These are phyloP conservation scores for Baccha elongata DNA, from an alignment of 2,888 invertebrate genomes.

Conservation along the genomic window DNA sequence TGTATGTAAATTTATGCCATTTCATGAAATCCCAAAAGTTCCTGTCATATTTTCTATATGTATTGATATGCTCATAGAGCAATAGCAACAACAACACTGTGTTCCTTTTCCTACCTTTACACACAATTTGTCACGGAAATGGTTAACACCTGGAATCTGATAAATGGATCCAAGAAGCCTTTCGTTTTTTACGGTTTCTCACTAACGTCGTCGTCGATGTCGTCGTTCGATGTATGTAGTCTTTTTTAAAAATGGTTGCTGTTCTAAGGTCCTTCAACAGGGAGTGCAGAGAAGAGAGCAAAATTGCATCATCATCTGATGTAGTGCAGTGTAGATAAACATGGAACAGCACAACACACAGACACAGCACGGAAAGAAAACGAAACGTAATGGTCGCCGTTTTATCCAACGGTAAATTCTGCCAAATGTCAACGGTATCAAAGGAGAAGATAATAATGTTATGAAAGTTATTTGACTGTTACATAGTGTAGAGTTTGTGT, in stretches of 20 bases:
- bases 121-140: slow-evolving; percentile 55
- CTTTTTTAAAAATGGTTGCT: not conserved
- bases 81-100: not conserved
- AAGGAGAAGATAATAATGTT: slow-evolving; percentile 59
- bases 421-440: slow-evolving; percentile 6
- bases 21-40: slow-evolving; percentile 10
- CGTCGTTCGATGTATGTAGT: too few species aligned
- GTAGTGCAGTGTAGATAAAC: slow-evolving; percentile 22
- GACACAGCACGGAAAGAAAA: too few species aligned
- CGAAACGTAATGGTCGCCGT: slow-evolving; percentile 48
- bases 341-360: not conserved
- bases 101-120: not conserved
- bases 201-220: slow-evolving; percentile 24
- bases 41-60: too few species aligned
- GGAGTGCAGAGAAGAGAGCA: too few species aligned
- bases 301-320: slow-evolving; percentile 43
- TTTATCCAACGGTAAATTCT: not conserved
- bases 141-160: slow-evolving; percentile 65
- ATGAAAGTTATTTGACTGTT: slow-evolving; percentile 56
- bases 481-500: slow-evolving; percentile 52
- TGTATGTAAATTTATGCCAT: not conserved
- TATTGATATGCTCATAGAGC: slow-evolving; percentile 5
- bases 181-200: slow-evolving; percentile 8
- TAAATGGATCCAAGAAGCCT: slow-evolving; percentile 49
- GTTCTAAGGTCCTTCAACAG: slow-evolving; percentile 1